Conservation (phyloP, 2,797 vertebrate genomes). For the Parambassis ranga region DNA sequence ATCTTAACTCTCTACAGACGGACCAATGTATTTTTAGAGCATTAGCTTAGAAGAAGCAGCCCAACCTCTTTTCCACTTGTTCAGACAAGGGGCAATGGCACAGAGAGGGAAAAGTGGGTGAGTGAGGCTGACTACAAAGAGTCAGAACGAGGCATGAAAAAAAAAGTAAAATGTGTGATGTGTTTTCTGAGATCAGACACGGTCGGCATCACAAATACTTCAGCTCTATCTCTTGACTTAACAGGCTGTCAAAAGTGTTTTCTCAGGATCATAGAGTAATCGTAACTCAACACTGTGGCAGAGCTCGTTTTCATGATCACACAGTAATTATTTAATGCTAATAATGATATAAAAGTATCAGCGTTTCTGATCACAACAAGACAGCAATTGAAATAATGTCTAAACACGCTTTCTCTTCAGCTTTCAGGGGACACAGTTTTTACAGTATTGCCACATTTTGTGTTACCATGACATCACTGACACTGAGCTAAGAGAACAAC, state of each 20-base stretch:
- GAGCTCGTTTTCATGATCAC: neutral
- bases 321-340: neutral
- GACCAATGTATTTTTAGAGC: constrained; percentile 61
- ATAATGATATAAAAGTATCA: neutral
- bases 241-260: constrained; percentile 22
- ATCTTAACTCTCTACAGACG: constrained; percentile 43
- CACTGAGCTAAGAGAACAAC: neutral
- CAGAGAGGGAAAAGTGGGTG: constrained; percentile 13
- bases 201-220: neutral
- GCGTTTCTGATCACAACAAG: constrained; percentile 12
- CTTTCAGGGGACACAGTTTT: no score
- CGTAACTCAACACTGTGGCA: neutral
- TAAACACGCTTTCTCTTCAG: neutral
- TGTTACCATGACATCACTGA: neutral
- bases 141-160: neutral
- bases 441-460: no score
- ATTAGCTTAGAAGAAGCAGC: constrained; percentile 33
- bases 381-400: neutral
- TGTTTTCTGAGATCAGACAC: constrained; percentile 8
- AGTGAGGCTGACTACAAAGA: neutral
- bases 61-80: constrained; percentile 41
- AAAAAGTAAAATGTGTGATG: constrained; percentile 10
- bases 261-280: constrained; percentile 3
- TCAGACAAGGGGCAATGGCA: constrained; percentile 17
- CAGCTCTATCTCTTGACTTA: neutral